Percentiles rank a stretch among this genome's conserved stretches.
Evolutionary conservation across 1,140 invertebrate genomes (phyloP).

Genomic region (Radopholus similis): DNA sequence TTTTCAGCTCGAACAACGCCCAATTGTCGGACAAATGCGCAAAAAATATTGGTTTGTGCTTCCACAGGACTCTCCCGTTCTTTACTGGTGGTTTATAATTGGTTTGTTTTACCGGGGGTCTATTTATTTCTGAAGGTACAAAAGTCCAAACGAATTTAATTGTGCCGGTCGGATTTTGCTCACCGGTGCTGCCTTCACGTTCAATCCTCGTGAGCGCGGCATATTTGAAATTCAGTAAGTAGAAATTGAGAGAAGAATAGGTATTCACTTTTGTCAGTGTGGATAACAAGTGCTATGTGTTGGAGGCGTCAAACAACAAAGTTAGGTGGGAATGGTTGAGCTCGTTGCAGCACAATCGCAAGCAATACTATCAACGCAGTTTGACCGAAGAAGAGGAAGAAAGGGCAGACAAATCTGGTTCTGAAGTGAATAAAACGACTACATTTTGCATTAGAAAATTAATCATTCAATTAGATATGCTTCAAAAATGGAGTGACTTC

Average conservation of each 20-base stretch:
- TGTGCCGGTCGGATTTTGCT: constrained; percentile 35
- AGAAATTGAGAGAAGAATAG: constrained; percentile 1
- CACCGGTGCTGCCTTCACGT: constrained; percentile 35
- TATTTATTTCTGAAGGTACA: constrained; percentile 23
- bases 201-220: constrained; percentile 31
- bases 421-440: neutral
- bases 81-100: constrained; percentile 31
- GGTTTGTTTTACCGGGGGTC: neutral
- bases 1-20: constrained; percentile 29
- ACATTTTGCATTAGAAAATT: no score
- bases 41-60: constrained; percentile 41
- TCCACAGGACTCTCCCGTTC: constrained; percentile 24
- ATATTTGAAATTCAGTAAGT: constrained; percentile 39
- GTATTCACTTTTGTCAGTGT: constrained; percentile 26
- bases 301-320: constrained; percentile 30
- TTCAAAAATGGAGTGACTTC: neutral
- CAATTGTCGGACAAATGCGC: constrained; percentile 18
- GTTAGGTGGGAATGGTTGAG: constrained; percentile 24
- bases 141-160: constrained; percentile 31
- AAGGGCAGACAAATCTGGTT: neutral
- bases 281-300: constrained; percentile 27
- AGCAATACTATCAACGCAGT: constrained; percentile 25
- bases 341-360: constrained; percentile 25
- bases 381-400: neutral
- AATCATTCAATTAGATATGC: no score